Evolutionary conservation across 2,888 invertebrate genomes (phyloP).

Genomic region (Chrysina gloriosa): DNA sequence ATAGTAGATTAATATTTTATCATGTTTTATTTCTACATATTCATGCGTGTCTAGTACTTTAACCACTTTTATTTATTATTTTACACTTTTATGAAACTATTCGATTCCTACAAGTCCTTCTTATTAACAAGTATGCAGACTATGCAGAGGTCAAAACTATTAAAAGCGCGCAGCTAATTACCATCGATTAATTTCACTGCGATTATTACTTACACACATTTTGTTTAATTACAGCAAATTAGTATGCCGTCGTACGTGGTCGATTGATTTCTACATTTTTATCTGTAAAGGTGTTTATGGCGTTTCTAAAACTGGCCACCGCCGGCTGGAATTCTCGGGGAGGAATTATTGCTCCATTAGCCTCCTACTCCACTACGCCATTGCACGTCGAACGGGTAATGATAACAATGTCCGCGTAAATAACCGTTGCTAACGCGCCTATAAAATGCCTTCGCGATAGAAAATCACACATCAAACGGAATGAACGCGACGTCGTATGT

Average conservation of each 20-base stretch:
- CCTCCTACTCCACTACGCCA: conserved; percentile 3
- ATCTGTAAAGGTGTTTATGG: background rate
- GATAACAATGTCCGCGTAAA: conserved; percentile 22
- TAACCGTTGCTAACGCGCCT: background rate
- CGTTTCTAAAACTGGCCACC: background rate
- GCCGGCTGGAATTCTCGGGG: background rate
- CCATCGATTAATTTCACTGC: background rate
- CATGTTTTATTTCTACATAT: no score
- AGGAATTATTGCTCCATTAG: conserved; percentile 21
- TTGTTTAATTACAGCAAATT: no score
- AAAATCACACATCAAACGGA: conserved; percentile 21
- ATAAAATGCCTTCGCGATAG: conserved; percentile 1
- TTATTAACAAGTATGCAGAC: background rate
- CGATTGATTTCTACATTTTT: conserved; percentile 1
- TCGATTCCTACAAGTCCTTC: no score
- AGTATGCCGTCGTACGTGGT: no score
- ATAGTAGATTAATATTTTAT: no score
- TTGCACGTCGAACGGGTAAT: background rate
- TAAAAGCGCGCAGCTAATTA: background rate
- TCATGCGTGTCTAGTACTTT: no score
- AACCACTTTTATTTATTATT: no score
- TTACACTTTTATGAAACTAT: no score
- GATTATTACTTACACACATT: no score
- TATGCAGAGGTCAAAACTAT: background rate
- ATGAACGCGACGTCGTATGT: conserved; percentile 11